Conservation (phyloP, 2,888 invertebrate species). For the Stegana nigrithorax region DNA sequence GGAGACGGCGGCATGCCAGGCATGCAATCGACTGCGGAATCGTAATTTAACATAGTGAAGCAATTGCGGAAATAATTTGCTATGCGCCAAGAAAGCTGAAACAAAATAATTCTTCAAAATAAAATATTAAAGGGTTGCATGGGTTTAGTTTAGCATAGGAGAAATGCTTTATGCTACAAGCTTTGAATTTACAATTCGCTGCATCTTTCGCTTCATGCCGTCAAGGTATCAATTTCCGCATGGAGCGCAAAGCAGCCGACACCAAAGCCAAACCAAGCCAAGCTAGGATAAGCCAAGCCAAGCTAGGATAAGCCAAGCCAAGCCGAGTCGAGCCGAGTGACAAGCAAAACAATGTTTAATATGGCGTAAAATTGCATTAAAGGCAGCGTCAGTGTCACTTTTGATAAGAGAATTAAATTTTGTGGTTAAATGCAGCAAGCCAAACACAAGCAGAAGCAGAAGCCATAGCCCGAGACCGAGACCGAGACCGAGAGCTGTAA, state of each 20-base stretch:
- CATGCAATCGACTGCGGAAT: slow-evolving; percentile 65
- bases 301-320: too few species aligned
- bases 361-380: slow-evolving; percentile 68
- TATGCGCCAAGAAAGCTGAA: slow-evolving; percentile 17
- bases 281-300: too few species aligned
- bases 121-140: slow-evolving; percentile 35
- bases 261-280: too few species aligned
- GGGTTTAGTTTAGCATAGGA: slow-evolving; percentile 45
- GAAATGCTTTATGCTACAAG: too few species aligned
- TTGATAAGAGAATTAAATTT: slow-evolving; percentile 69
- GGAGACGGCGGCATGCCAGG: slow-evolving; percentile 34
- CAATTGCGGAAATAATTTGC: slow-evolving; percentile 44
- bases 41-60: slow-evolving; percentile 65
- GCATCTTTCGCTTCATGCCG: too few species aligned
- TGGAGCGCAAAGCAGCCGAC: too few species aligned
- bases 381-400: slow-evolving; percentile 68
- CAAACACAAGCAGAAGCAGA: background rate
- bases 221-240: too few species aligned
- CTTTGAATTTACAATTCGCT: too few species aligned
- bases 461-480: slow-evolving; percentile 7
- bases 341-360: slow-evolving; percentile 60
- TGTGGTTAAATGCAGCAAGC: slow-evolving; percentile 62
- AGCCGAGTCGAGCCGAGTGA: slow-evolving; percentile 32
- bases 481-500: background rate
- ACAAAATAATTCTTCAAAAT: too few species aligned